Evolutionary conservation across 1,140 invertebrate genomes (phyloP), one percentile per base, ranked within the genome.

Genomic region (Metopolophium dirhodum): DNA sequence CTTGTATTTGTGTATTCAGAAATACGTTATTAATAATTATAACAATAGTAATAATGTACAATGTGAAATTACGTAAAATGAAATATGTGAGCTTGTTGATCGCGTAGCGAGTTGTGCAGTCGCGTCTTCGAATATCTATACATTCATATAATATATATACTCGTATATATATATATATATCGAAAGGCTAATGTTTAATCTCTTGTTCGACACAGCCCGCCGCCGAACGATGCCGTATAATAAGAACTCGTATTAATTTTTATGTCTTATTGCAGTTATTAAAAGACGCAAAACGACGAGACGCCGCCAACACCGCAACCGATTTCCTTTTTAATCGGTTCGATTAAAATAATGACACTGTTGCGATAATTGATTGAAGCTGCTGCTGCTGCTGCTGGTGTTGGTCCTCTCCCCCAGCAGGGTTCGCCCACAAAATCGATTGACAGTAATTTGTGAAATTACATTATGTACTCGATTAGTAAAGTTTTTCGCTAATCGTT

Each of bases 241-340:
- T 68, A 90, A 90, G 68, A 90, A 68, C 41, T 90, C 57, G 89
- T 68, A 90, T 90, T 90, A 90, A 90, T 90, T 90, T 90, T 68
- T 90, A 90, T 90, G 89, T 90, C 61, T 90, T 90, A 90, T 68
- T 68, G 54, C 57, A 30, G 89, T 90, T 90, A 68, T 90, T 90
- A 90, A 68, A 77, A 90, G 54, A 90, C 57, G 89, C 54, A 18
- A 30, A 90, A 61, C 37, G 37, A 90, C 89, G 47, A 90, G 57
- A 90, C 30, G 54, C 89, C 89, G 41, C 37, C 37, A 26, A 22
- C 47, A 54, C 47, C 51, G 37, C 54, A 77, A 7, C 83, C 51
- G 26, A 90, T 90, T 61, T 11, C 57, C 57, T 45, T 90, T 90
- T 90, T 90, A 90, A 90, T 90, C 37, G 37, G 54, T 45, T 68